Evolutionary conservation across 2,113 vertebrate species (phyloP).

Genomic region (Tamias sibiricus): DNA sequence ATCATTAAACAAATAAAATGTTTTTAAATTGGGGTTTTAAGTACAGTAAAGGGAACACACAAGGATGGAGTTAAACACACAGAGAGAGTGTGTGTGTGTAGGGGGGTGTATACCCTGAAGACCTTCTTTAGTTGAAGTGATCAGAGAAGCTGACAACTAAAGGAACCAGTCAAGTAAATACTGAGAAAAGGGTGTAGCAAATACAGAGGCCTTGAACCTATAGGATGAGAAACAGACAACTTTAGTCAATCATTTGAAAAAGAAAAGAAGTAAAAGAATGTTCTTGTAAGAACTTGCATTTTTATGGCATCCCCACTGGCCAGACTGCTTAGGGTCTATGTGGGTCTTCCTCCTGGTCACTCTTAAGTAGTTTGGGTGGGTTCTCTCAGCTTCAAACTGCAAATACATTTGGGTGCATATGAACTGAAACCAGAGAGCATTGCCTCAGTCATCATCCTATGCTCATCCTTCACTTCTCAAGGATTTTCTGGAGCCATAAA

Average conservation of each 20-base stretch:
- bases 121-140: background rate
- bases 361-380: background rate
- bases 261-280: background rate
- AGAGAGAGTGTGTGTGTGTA: background rate
- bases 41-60: background rate
- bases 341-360: background rate
- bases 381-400: background rate
- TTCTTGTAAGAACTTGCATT: background rate
- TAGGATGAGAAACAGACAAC: background rate
- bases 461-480: background rate
- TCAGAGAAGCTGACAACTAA: background rate
- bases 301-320: background rate
- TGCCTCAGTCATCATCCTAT: background rate
- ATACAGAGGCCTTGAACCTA: background rate
- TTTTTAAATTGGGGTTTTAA: conserved; percentile 2
- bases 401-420: background rate
- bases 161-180: background rate
- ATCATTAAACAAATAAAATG: background rate
- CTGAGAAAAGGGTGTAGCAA: background rate
- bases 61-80: background rate
- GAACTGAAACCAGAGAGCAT: background rate
- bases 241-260: background rate
- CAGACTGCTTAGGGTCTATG: background rate
- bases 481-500: background rate
- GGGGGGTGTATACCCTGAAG: background rate